Evolutionary conservation across 1,140 invertebrate genomes (phyloP), one percentile per base, ranked within the genome.

Genomic region (Argopecten irradians): DNA sequence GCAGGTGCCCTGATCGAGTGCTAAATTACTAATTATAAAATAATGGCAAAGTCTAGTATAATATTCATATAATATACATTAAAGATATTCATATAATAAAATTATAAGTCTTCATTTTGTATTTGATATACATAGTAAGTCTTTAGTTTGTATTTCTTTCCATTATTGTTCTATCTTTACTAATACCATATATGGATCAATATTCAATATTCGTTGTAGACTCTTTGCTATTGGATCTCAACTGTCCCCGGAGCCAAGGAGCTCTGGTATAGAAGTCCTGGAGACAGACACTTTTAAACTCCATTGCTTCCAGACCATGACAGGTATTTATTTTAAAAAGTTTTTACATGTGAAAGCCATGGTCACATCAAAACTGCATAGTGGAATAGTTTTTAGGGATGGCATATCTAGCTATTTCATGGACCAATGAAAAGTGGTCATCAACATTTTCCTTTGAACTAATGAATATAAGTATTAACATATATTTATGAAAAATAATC

Each of bases 171-270:
- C 22, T 34, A 16, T n/a, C 9, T 87, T 9, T 83, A 87, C 19
- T 16, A 34, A 28, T 28, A 87, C 16, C 28, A 19, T 19, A 85
- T 85, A 43, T 34, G 19, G 36, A 5, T 86, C 19, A 16, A 34
- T 86, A 28, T 41, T 86, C 8, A 34, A 19, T 86, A 35, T 84
- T 32, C 14, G 86, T 90, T 89, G 97, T 33, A 98, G 98, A 0
- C 96, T 99, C 19, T 99, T 99, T 97, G 98, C 99, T 0, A 98
- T 99, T 93, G 98, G 99, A 36, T 98, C 98, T 95, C 99, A 99
- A 96, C 96, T 99, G 0, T 99, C 98, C 93, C 99, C 99, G 14
- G 98, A 99, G 94, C 97, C 97, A 0, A 97, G 98, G 94, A 98
- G 97, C 93, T 99, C 99, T 14, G 99, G 99, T 36, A 99, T 99